phyloP scores from a whole-genome alignment of 2,888 invertebrate species.

The Rhaphigaster nebulosa region DNA sequence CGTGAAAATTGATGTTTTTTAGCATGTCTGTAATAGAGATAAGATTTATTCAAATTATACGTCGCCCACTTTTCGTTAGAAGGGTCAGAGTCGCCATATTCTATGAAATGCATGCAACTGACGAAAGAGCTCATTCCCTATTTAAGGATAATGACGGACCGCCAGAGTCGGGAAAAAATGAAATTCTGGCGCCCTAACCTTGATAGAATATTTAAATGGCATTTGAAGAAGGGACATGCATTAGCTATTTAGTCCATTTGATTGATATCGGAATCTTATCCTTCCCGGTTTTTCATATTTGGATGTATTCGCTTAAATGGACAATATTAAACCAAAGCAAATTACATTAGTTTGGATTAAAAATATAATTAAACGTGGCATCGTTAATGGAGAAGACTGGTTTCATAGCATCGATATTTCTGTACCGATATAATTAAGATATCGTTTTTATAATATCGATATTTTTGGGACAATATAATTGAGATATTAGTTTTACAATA shows the following conservation, averaged over 20 bases:
- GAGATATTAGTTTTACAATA: too few species aligned
- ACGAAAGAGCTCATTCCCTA: not conserved
- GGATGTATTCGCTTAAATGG: not conserved
- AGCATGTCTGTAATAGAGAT: not conserved
- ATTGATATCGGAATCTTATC: not conserved
- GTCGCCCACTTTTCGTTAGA: not conserved
- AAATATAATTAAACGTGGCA: too few species aligned
- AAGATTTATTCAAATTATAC: not conserved
- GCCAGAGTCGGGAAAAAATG: not conserved
- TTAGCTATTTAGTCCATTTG: not conserved
- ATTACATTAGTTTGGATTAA: too few species aligned
- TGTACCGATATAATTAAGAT: too few species aligned
- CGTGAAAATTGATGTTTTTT: too few species aligned
- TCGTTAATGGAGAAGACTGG: too few species aligned
- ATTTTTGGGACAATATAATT: too few species aligned
- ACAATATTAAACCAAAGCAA: too few species aligned
- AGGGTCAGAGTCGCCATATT: not conserved
- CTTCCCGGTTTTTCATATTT: not conserved
- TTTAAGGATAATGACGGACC: constrained; percentile 15
- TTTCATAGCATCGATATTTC: too few species aligned
- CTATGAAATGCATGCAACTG: not conserved
- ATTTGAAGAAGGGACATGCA: not conserved
- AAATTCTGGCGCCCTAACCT: not conserved
- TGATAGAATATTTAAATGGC: not conserved
- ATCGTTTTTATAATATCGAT: too few species aligned